Conservation (phyloP, 2,797 vertebrate species). For the Tauraco hartlaubi region DNA sequence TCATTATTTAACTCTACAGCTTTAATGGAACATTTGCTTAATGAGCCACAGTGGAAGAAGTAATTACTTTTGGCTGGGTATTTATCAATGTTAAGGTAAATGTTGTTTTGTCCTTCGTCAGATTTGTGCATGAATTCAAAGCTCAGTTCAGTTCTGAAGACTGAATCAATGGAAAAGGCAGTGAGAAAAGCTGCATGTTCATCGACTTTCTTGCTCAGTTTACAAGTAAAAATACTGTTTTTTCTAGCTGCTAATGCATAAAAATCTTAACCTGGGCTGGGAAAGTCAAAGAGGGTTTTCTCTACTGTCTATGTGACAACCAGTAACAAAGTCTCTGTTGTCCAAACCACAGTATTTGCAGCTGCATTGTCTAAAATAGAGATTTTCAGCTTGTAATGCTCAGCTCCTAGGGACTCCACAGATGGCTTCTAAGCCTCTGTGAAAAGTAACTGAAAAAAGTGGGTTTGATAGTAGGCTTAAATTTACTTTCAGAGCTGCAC, state of each 20-base stretch:
- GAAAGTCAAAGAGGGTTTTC: background rate
- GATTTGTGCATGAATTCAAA: constrained; percentile 36
- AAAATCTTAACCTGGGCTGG: background rate
- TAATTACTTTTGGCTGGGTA: constrained; percentile 7
- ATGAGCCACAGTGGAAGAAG: background rate
- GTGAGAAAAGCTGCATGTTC: background rate
- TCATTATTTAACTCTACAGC: constrained; percentile 34
- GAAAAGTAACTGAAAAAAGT: background rate
- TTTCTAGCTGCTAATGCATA: background rate
- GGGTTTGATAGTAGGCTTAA: background rate
- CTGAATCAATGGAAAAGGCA: background rate
- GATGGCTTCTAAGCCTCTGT: background rate
- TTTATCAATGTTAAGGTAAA: constrained; percentile 28
- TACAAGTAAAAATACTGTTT: background rate
- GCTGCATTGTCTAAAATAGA: background rate
- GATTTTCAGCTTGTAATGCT: background rate
- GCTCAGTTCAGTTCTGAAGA: background rate
- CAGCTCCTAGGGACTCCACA: background rate
- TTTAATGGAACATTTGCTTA: constrained; percentile 31
- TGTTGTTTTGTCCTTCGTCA: constrained; percentile 11
- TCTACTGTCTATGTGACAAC: background rate
- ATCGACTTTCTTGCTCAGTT: background rate
- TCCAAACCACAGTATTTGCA: background rate
- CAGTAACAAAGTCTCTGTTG: background rate
- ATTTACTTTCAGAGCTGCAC: background rate